Base-by-base conservation (phyloP, 2,888 invertebrate genomes). In the Sinodicranocentrus sp. region DNA sequence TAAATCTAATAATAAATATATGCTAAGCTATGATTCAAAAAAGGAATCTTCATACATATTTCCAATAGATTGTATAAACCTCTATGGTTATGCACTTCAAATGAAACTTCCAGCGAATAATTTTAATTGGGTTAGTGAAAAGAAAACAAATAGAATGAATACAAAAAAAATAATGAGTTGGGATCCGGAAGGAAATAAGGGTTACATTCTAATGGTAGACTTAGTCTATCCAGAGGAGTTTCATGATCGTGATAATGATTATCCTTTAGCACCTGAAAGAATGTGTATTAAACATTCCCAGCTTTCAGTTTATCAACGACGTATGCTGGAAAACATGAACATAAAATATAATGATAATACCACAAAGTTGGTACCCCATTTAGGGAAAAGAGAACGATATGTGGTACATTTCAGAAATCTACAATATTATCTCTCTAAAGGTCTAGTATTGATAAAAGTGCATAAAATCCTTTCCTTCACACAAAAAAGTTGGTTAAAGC, bases 181-280 rank as follows among this genome's bases (percentile, higher is more conserved):
- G 72, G 65, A 72, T 39, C 54, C 63, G 6, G 17, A 72, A 13
- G 57, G 52, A 2, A 15, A 33, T 13, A 39, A 28, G n/a, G 84
- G 77, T 13, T 71, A 67, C 25, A 54, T 63, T 0, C 23, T 84
- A 1, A 61, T 71, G 59, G 67, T 70, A 0, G 70, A 65, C 19
- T 28, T 76, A 1, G 57, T 44, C 0, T 73, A 84, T 65, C 79
- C 79, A 13, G 5, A 13, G 23, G 10, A 26, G 13, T 17, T 75
- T 1, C 75, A 73, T 48, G 8, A 10, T 17, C 6, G 68, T 0
- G 75, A 78, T 54, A 73, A 67, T 54, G 54, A 57, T 19, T 28
- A 73, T 21, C 78, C 84, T 17, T 15, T 79, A 15, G 59, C 68
- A 19, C 73, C 78, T 5, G 80, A 80, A 54, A 80, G 72, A 72